Evolutionary conservation across 1,140 invertebrate genomes (phyloP).

Genomic region (Nomia melanderi): DNA sequence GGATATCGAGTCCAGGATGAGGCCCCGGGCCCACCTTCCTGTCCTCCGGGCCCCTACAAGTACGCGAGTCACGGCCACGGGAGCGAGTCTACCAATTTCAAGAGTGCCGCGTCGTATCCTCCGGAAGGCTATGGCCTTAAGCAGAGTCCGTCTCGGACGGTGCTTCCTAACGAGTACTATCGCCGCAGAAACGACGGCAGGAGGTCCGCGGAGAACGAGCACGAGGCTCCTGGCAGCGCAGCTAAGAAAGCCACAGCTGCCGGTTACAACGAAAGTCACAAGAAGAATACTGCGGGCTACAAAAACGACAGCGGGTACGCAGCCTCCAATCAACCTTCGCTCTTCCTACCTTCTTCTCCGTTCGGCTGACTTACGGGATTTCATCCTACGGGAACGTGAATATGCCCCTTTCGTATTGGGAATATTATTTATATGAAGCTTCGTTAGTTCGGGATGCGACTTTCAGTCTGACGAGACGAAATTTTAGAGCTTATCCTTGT

Average conservation of each 20-base stretch:
- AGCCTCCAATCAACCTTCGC: slow-evolving; percentile 15
- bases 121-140: slow-evolving; percentile 74
- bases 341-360: slow-evolving; percentile 12
- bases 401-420: too few relatives aligned
- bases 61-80: slow-evolving; percentile 75
- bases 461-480: too few relatives aligned
- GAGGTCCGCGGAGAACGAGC: slow-evolving; percentile 68
- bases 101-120: slow-evolving; percentile 69
- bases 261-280: slow-evolving; percentile 78
- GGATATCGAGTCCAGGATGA: slow-evolving; percentile 79
- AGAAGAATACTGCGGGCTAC: slow-evolving; percentile 78
- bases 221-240: slow-evolving; percentile 43
- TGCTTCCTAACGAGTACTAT: slow-evolving; percentile 69
- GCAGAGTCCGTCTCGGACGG: slow-evolving; percentile 65
- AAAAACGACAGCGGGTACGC: slow-evolving; percentile 80
- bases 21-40: slow-evolving; percentile 75
- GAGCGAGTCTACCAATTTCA: slow-evolving; percentile 76
- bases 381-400: too few relatives aligned
- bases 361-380: too few relatives aligned
- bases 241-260: slow-evolving; percentile 70
- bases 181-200: slow-evolving; percentile 69
- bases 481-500: too few relatives aligned
- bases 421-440: too few relatives aligned
- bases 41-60: slow-evolving; percentile 74
- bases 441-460: too few relatives aligned